Evolutionary conservation across 2,113 vertebrate genomes (phyloP).

Genomic region (Microtus richardsoni): DNA sequence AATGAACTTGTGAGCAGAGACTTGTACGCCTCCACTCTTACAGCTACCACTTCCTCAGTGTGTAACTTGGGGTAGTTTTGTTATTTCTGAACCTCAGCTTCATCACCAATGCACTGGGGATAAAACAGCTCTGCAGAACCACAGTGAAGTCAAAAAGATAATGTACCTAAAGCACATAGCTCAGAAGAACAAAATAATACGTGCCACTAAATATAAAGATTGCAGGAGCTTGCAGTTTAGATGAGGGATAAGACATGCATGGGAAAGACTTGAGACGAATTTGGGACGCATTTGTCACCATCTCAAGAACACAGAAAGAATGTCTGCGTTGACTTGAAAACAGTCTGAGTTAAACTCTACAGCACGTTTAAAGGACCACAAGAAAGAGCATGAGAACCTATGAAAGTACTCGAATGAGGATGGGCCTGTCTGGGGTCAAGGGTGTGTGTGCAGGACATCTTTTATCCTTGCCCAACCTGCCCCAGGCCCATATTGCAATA

Average conservation of each 20-base stretch:
- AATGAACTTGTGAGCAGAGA: neutral
- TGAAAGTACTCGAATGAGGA: neutral
- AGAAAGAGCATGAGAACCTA: neutral
- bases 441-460: neutral
- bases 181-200: neutral
- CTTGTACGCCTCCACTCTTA: neutral
- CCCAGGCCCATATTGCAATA: no score
- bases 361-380: neutral
- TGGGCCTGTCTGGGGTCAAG: neutral
- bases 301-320: neutral
- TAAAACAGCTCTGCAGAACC: neutral
- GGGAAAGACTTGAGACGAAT: neutral
- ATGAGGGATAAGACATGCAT: neutral
- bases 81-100: neutral
- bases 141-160: neutral
- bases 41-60: neutral
- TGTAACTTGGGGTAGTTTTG: neutral
- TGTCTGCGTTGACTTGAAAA: neutral
- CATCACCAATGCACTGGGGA: neutral
- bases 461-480: neutral
- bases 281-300: neutral
- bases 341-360: neutral
- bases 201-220: neutral
- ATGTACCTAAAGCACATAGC: neutral
- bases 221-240: neutral